Percentiles rank a stretch among this genome's conserved stretches.
These are phyloP conservation scores for Phaetusa simplex DNA, from an alignment of 2,113 vertebrate genomes.

Conservation along the genomic window DNA sequence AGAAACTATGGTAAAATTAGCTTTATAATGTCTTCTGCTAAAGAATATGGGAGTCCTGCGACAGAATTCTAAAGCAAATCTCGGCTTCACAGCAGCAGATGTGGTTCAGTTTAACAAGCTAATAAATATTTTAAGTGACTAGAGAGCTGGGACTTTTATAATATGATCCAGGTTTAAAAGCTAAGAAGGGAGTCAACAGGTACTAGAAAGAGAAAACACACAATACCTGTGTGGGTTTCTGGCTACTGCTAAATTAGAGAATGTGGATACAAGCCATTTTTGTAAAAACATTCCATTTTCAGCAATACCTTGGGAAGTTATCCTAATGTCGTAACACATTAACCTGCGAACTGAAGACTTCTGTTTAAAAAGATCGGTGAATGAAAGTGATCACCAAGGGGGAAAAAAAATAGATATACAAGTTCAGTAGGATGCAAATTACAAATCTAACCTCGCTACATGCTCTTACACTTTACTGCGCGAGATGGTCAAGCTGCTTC, in stretches of 20 bases:
- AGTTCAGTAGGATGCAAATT: neutral
- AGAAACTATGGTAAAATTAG: neutral
- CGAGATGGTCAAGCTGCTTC: neutral
- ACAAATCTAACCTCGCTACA: neutral
- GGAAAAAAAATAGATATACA: neutral
- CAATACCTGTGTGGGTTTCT: neutral
- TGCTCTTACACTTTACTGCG: neutral
- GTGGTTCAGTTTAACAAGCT: conserved; percentile 12
- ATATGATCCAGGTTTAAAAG: neutral
- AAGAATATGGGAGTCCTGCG: neutral
- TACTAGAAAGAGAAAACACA: neutral
- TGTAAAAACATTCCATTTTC: neutral
- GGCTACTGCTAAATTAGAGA: neutral
- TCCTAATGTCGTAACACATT: accelerated
- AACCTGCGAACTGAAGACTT: neutral
- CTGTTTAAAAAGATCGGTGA: neutral
- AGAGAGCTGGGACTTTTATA: neutral
- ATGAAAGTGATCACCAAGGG: neutral
- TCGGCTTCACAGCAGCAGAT: neutral
- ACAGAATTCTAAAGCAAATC: neutral
- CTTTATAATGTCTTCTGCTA: neutral
- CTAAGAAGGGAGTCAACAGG: neutral
- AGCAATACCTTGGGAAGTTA: neutral
- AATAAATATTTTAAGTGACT: conserved; percentile 21
- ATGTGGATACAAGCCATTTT: neutral